A percentile compares a stretch with the other conserved stretches of the same genome.
These are phyloP conservation scores for Theristicus caerulescens DNA, from an alignment of 2,113 vertebrate genomes.

Conservation along the genomic window DNA sequence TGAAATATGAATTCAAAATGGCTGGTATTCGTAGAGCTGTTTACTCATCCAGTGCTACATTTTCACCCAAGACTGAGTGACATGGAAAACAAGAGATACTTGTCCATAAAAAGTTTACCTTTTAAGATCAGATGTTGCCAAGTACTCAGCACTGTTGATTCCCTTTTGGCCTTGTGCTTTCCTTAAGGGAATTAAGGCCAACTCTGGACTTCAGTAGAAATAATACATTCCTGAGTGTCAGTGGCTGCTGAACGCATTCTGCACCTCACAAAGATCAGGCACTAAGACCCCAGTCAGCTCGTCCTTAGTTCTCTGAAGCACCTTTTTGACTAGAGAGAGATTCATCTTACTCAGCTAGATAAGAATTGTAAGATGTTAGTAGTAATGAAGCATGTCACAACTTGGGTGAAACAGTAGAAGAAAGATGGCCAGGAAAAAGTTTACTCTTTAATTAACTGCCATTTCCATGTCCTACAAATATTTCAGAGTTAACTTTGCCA, in stretches of 20 bases:
- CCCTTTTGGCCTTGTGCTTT: background rate
- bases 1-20: background rate
- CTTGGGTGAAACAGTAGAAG: background rate
- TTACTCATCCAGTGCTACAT: background rate
- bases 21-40: background rate
- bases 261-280: background rate
- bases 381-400: background rate
- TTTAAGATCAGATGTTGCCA: background rate
- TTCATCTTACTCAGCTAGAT: background rate
- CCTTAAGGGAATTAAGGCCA: background rate
- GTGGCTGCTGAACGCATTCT: background rate
- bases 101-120: background rate
- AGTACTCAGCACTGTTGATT: background rate
- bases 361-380: background rate
- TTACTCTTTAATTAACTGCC: background rate
- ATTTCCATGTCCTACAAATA: background rate
- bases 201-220: background rate
- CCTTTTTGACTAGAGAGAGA: background rate
- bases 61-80: background rate
- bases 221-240: background rate
- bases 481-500: background rate
- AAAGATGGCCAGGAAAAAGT: background rate
- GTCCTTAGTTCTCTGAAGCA: background rate
- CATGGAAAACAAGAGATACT: background rate
- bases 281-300: background rate